phyloP scores from a whole-genome alignment of 1,140 invertebrate species.

The Cryptotermes secundus region DNA sequence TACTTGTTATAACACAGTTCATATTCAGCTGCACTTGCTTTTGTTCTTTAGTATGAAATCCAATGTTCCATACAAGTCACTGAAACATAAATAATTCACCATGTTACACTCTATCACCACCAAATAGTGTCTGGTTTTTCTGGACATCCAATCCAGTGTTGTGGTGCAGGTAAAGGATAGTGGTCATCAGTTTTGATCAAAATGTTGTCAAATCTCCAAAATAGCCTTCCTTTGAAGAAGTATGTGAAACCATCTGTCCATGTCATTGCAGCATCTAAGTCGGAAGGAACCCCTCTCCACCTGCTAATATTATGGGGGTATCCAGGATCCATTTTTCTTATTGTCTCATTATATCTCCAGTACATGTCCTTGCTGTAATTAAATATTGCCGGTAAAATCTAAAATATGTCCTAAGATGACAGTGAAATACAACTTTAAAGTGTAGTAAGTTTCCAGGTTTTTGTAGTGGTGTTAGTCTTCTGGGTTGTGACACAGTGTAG shows the following conservation, averaged over 20 bases:
- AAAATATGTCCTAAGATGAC: too few relatives aligned
- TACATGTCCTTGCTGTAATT: slow-evolving; percentile 60
- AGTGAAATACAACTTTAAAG: too few relatives aligned
- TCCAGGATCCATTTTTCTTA: slow-evolving; percentile 57
- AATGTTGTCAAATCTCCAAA: slow-evolving; percentile 64
- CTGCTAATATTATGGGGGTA: slow-evolving; percentile 67
- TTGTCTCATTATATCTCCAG: slow-evolving; percentile 67
- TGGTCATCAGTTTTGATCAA: slow-evolving; percentile 50
- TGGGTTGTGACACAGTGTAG: too few relatives aligned
- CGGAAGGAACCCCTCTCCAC: slow-evolving; percentile 64
- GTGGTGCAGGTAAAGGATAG: slow-evolving; percentile 55
- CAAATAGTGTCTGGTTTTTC: slow-evolving; percentile 40
- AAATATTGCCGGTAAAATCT: slow-evolving; percentile 2
- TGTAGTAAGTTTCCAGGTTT: too few relatives aligned
- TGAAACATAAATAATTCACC: not conserved
- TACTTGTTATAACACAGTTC: too few relatives aligned
- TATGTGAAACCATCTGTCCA: slow-evolving; percentile 64
- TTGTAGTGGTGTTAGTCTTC: too few relatives aligned
- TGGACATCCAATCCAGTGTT: slow-evolving; percentile 60
- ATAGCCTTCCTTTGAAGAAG: slow-evolving; percentile 63
- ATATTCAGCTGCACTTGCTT: too few relatives aligned
- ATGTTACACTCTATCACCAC: slow-evolving; percentile 31
- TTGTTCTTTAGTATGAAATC: too few relatives aligned
- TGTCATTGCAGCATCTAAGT: slow-evolving; percentile 63
- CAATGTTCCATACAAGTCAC: too few relatives aligned